These are phyloP conservation scores for Pteronotus mesoamericanus DNA, from an alignment of 2,797 vertebrate species.

Conservation along the genomic window DNA sequence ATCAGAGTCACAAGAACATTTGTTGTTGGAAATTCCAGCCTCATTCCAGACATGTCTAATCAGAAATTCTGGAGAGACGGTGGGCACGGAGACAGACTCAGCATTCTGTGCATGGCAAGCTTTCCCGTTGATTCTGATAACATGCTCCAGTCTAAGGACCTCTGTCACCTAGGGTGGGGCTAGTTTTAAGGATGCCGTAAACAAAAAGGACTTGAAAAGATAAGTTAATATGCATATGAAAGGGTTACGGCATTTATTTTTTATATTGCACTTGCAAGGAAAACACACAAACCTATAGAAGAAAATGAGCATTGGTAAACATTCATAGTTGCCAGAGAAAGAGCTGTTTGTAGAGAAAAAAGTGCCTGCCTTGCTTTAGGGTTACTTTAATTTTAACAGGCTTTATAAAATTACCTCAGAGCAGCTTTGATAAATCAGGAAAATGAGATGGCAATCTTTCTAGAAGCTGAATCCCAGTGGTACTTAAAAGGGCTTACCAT, in stretches of 20 bases:
- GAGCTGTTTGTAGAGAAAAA: neutral
- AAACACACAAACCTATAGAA: neutral
- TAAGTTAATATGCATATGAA: neutral
- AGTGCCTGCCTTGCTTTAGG: neutral
- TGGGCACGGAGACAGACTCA: neutral
- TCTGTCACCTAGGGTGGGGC: neutral
- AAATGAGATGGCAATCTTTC: constrained; percentile 36
- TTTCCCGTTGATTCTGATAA: neutral
- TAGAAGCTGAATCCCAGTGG: constrained; percentile 17
- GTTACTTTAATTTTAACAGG: constrained; percentile 64
- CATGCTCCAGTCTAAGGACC: neutral
- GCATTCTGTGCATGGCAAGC: neutral
- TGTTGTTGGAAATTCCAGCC: neutral
- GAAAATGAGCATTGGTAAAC: neutral
- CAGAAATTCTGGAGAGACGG: neutral
- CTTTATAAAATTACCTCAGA: constrained; percentile 56
- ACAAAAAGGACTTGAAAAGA: neutral
- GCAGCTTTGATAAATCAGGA: constrained; percentile 43
- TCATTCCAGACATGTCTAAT: neutral
- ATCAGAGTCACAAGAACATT: neutral
- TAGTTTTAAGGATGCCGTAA: neutral
- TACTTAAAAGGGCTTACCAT: constrained; percentile 54
- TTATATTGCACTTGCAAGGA: neutral
- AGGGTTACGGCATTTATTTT: neutral
- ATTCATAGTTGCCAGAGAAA: neutral